Base-by-base conservation (phyloP, 2,888 invertebrate genomes). In the Drosophila kuntzei region DNA sequence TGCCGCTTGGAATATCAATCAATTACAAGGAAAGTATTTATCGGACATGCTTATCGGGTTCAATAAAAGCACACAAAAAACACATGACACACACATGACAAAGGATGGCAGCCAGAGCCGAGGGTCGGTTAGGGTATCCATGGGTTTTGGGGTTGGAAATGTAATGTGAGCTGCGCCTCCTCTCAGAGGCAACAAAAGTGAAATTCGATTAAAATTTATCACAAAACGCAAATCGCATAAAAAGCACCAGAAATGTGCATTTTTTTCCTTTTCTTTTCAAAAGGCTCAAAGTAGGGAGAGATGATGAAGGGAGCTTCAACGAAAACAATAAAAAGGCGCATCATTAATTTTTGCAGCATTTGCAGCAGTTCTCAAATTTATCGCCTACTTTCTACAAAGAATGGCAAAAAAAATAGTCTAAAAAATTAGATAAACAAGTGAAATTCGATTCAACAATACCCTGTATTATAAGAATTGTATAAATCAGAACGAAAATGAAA, bases 131-230 rank as follows among this genome's bases (percentile, higher is more conserved):
- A 16, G 46, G 49, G 9, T 49, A 29, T 47, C 20, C 43, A 16
- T 18, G 14, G 16, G 20, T 41, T 16, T 8, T 14, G 49, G 58
- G 57, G 46, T 43, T 55, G 58, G 43, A 50, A 73, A 76, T 71
- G 72, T 76, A 61, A 59, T 57, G 65, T 65, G 58, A 61, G 51
- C 65, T 58, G 59, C 55, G 55, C 63, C 53, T 32, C 63, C 34
- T n/a, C 47, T 27, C 37, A 61, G 53, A 47, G 39, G 39, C 71
- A 71, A 50, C 66, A 77, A 71, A 65, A 63, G 64, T 59, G 67
- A 88, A 88, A 86, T 86, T 85, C 80, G 84, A 86, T 85, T 83
- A 86, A 87, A 88, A 71, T 86, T 74, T 76, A 83, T 74, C 78
- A 70, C 66, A 68, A 69, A 72, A 76, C 62, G 66, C 72, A 79